Base-by-base conservation (phyloP, 2,888 invertebrate species). In the Spisula subtruncata region DNA sequence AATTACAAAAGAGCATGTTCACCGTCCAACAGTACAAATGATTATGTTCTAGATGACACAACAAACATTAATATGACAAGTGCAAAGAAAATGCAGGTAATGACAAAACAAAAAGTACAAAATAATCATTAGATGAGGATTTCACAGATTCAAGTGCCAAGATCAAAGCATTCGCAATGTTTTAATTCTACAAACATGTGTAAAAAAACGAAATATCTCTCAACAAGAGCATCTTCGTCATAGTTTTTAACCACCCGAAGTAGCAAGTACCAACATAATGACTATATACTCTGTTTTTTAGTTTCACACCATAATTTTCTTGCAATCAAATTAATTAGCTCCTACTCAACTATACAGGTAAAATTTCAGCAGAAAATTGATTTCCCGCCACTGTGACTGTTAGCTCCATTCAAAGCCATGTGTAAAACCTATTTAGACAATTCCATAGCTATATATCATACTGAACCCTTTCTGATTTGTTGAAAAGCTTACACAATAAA, bases 381-480 rank as follows among this genome's bases (percentile, higher is more conserved):
- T n/a, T n/a, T n/a, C n/a, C n/a, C n/a, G n/a, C n/a, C n/a, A n/a
- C n/a, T n/a, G n/a, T n/a, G n/a, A n/a, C n/a, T n/a, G n/a, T n/a
- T n/a, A n/a, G n/a, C n/a, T n/a, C n/a, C n/a, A n/a, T n/a, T n/a
- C n/a, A n/a, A n/a, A n/a, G n/a, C n/a, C n/a, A n/a, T n/a, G n/a
- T n/a, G n/a, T n/a, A n/a, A n/a, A n/a, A n/a, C n/a, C n/a, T n/a
- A n/a, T n/a, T n/a, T 32, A 56, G 29, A 2, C 32, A 56, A 82
- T 82, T 82, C 60, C 32, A 51, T 25, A 82, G 56, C 82, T 56
- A 82, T 82, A 20, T 35, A 56, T 82, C 82, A 82, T 82, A 51
- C 29, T 35, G 56, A 56, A 32, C 12, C 12, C 75, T 75, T 14
- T 16, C 16, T 1, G 29, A 75, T 75, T 75, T 75, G 75, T 81